Percentiles rank a stretch among this genome's conserved stretches.
Evolutionary conservation across 37 sponge, comb jelly and placozoan genomes (phyloP).

Genomic region (Petrosia ficiformis): DNA sequence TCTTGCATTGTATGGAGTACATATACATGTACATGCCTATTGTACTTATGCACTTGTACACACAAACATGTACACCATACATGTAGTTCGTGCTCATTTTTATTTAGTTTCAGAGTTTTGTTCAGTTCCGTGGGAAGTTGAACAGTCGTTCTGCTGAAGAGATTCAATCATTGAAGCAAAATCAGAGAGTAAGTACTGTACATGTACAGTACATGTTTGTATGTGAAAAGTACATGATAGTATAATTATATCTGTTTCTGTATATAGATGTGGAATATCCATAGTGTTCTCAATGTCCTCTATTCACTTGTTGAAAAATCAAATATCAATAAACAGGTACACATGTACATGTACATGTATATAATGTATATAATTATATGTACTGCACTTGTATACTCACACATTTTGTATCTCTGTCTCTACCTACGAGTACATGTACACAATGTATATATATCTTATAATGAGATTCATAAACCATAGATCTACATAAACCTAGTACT

Average conservation of each 20-base stretch:
- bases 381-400: no score
- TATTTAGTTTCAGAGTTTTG: constrained; percentile 78
- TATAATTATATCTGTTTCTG: background rate
- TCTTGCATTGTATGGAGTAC: no score
- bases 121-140: constrained; percentile 79
- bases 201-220: no score
- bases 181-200: constrained; percentile 34
- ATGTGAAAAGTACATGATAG: no score
- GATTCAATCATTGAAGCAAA: constrained; percentile 53
- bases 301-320: constrained; percentile 88
- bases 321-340: constrained; percentile 87
- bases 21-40: no score
- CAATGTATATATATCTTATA: no score
- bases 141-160: constrained; percentile 70
- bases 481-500: no score
- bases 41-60: no score
- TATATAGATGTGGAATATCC: constrained; percentile 82
- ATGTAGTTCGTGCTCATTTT: background rate
- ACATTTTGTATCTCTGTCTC: no score
- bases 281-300: constrained; percentile 94
- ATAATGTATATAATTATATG: background rate
- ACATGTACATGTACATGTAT: background rate
- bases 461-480: no score
- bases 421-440: no score
- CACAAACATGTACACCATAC: no score